Conservation (phyloP, 2,797 vertebrate genomes). For the Pogonophryne albipinna region DNA sequence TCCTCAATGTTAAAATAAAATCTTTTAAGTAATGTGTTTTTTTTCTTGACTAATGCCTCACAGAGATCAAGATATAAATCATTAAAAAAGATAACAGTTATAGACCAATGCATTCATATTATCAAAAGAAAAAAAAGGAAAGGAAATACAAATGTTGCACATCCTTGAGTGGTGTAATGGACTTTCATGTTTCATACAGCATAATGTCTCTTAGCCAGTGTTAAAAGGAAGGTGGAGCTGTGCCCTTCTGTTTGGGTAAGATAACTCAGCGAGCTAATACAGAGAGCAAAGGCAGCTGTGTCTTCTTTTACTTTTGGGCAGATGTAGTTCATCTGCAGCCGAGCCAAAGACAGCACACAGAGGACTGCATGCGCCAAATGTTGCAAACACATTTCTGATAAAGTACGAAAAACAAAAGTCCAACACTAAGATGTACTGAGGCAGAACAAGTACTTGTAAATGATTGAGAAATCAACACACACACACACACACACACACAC, state of each 20-base stretch:
- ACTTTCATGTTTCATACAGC: constrained; percentile 47
- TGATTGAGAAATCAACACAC: constrained; percentile 23
- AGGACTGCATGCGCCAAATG: constrained; percentile 34
- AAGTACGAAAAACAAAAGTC: constrained; percentile 46
- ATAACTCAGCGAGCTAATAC: constrained; percentile 64
- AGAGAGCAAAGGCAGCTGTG: constrained; percentile 39
- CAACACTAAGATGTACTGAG: constrained; percentile 29
- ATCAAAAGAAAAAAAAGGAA: constrained; percentile 21
- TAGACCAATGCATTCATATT: constrained; percentile 8
- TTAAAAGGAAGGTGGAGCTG: constrained; percentile 48
- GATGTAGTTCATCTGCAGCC: constrained; percentile 55
- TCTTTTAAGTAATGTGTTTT: neutral
- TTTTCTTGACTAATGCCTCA: neutral
- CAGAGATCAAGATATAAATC: neutral
- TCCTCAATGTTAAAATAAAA: constrained; percentile 4
- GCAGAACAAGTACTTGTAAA: constrained; percentile 34
- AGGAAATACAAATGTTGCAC: constrained; percentile 14
- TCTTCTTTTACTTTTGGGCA: constrained; percentile 48
- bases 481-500: constrained; percentile 14
- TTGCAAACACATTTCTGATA: constrained; percentile 55
- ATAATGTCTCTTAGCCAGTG: constrained; percentile 32
- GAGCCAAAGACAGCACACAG: constrained; percentile 41
- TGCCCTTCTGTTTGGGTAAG: constrained; percentile 60
- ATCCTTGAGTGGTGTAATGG: constrained; percentile 39
- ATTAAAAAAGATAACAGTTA: constrained; percentile 19